Base-by-base conservation (phyloP, 2,888 invertebrate species). In the Cephonodes hylas region DNA sequence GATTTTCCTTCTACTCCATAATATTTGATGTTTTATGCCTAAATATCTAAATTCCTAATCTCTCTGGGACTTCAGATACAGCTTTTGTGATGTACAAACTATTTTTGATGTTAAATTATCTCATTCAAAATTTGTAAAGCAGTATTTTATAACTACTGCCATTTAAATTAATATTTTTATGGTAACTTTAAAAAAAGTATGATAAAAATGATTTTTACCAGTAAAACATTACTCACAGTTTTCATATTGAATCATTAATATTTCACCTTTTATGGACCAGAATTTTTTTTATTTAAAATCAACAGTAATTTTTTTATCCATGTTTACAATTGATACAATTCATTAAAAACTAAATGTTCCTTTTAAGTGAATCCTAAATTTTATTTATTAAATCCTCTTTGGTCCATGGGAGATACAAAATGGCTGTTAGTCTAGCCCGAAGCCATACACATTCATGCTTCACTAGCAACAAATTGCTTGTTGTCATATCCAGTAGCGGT, bases 391-490 rank as follows among this genome's bases (percentile, higher is more conserved):
- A n/a, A n/a, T n/a, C n/a, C n/a, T 10, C 18, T 3, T 53, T 23
- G 57, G 57, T 44, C 44, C 45, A 59, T 59, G 18, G 31, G 31
- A 5, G 45, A 27, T 13, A 13, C 13, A 38, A 42, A n/a, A 27
- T 25, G 58, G 27, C 44, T 44, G n/a, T 27, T 59, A 59, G 59
- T 8, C 0, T 57, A 45, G 57, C 31, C 27, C 20, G 1, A 38
- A 44, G 56, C 34, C 58, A 23, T n/a, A 23, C 58, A 38, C 31
- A 42, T 42, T 53, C 60, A 61, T 23, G 61, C 61, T 61, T 61
- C 61, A 61, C 42, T 61, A 45, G 61, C n/a, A 56, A 25, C 62
- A 75, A 73, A 73, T 76, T 67, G 85, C 84, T 84, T 77, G 65
- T 71, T 66, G 70, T 66, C 77, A 77, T 66, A 62, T 64, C 66